These are phyloP conservation scores for Stegostoma tigrinum DNA, from an alignment of 2,113 vertebrate species.

Conservation along the genomic window DNA sequence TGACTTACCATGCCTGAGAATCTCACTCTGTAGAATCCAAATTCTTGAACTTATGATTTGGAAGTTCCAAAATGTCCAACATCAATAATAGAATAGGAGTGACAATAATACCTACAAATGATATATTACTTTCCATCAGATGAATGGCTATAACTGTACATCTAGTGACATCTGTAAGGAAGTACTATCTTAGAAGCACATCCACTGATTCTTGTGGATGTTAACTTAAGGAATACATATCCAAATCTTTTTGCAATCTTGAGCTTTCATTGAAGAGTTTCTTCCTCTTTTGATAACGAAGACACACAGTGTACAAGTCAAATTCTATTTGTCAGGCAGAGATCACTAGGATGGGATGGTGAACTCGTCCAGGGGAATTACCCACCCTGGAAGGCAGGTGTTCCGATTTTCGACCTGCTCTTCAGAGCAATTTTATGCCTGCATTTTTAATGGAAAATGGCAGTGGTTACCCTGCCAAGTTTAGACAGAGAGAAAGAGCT, in stretches of 20 bases:
- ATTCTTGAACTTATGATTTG: background rate
- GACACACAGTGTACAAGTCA: background rate
- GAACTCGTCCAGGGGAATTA: background rate
- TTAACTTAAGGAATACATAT: background rate
- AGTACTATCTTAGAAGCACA: background rate
- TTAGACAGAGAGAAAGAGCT: background rate
- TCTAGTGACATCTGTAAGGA: background rate
- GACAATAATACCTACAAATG: background rate
- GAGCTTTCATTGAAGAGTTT: background rate
- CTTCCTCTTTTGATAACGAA: background rate
- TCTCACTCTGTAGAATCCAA: no score
- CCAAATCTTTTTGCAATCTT: background rate
- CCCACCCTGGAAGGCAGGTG: background rate
- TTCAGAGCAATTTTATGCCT: background rate
- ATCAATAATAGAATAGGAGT: background rate
- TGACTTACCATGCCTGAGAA: background rate
- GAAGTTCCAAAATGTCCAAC: background rate
- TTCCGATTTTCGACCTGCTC: background rate
- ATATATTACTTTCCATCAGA: background rate
- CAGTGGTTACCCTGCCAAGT: background rate
- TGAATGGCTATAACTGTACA: background rate
- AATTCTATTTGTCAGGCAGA: background rate
- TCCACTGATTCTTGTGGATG: background rate
- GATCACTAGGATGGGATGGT: background rate
- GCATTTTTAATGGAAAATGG: background rate